Conservation (phyloP, 2,113 vertebrate species). For the Oncorhynchus nerka region DNA sequence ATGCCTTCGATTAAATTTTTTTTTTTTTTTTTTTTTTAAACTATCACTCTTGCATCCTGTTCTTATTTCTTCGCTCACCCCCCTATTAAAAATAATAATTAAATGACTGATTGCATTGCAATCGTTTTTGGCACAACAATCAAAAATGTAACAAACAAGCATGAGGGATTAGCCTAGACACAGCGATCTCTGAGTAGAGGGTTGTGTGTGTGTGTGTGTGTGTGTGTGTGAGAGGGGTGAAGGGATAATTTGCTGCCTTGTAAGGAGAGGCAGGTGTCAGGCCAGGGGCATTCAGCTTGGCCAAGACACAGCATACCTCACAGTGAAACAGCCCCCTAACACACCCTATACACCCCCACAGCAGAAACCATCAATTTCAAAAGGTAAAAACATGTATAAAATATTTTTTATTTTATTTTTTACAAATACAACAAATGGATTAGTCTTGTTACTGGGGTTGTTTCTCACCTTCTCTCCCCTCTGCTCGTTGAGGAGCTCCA, state of each 20-base stretch:
- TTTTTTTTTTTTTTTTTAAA: too few species aligned
- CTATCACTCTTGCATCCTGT: too few species aligned
- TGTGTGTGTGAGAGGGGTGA: too few species aligned
- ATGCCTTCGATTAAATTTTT: too few species aligned
- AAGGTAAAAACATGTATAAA: too few species aligned
- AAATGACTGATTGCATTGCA: too few species aligned
- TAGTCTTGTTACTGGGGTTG: neutral
- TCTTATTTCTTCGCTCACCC: too few species aligned
- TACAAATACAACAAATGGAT: neutral
- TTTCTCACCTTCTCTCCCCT: conserved; percentile 90
- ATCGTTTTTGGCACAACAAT: neutral
- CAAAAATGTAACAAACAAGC: neutral
- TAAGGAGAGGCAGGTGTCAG: conserved; percentile 21
- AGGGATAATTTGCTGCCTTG: neutral
- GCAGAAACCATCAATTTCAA: too few species aligned
- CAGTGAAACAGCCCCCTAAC: neutral
- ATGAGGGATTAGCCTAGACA: neutral
- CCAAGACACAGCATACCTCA: neutral
- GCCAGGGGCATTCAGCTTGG: neutral
- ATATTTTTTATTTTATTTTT: too few species aligned
- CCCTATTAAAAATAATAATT: too few species aligned
- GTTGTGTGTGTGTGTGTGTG: neutral
- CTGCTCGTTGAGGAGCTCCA: conserved; percentile 89
- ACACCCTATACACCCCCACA: too few species aligned
- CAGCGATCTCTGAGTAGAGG: neutral